Percentiles rank a stretch among this genome's conserved stretches.
Conservation (phyloP, 2,888 invertebrate species). For the Thera obeliscata region DNA sequence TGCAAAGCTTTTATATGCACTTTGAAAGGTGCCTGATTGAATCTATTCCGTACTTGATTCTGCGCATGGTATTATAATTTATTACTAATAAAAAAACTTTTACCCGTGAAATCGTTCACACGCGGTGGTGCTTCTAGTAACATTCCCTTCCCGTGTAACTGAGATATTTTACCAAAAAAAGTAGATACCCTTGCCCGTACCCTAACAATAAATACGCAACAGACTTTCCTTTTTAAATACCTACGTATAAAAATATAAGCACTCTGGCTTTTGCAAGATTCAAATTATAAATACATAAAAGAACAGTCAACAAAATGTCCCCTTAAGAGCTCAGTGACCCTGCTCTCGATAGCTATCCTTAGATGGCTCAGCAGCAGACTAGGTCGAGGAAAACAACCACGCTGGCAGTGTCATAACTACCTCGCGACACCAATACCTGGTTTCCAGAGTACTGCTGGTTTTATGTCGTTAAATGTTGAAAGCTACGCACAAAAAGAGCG, state of each 20-base stretch:
- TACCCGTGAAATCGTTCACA: too few species aligned
- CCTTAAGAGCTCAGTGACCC: conserved; percentile 79
- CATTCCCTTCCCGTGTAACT: too few species aligned
- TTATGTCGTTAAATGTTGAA: conserved; percentile 26
- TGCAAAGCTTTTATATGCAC: neutral
- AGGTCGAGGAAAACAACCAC: conserved; percentile 82
- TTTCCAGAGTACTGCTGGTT: conserved; percentile 57
- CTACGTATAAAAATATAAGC: neutral
- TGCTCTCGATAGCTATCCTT: conserved; percentile 83
- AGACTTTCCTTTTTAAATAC: neutral
- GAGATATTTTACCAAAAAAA: too few species aligned
- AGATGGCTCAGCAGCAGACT: conserved; percentile 82
- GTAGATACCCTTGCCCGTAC: too few species aligned
- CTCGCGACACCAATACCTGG: conserved; percentile 48
- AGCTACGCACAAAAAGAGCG: conserved; percentile 24
- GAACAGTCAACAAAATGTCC: conserved; percentile 64
- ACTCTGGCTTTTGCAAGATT: conserved; percentile 5
- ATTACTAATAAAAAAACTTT: too few species aligned
- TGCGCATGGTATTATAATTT: too few species aligned
- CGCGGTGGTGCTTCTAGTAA: too few species aligned
- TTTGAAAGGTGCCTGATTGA: neutral
- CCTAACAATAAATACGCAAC: neutral
- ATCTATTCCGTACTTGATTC: neutral
- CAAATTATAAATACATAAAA: conserved; percentile 38
- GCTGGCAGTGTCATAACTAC: conserved; percentile 78